Evolutionary conservation across 2,113 vertebrate species (phyloP), one percentile per base, ranked within the genome.

Genomic region (Ptilonorhynchus violaceus): DNA sequence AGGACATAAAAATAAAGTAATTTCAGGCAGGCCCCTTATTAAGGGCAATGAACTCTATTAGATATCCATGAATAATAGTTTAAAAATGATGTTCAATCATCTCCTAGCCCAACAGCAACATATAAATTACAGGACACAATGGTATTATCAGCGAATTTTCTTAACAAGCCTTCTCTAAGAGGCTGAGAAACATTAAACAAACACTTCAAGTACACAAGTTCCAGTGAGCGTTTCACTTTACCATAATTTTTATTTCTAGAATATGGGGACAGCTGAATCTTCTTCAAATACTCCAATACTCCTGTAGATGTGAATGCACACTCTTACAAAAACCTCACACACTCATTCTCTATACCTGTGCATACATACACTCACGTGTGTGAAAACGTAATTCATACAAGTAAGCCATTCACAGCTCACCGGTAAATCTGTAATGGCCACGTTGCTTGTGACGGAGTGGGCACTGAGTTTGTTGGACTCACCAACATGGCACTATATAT

Each of bases 401-500:
- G 4, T 24, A 47, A 68, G 53, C 25, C 25, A 52, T n/a, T 30
- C 4, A 17, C 4, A 82, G 78, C 97, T 98, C 96, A 99, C 99
- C 98, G 97, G 75, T 98, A 97, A 68, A 98, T 97, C 84, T 98
- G 98, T 62, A 97, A 62, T 7, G 99, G 98, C 98, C 98, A 99
- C 1, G 92, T 89, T 31, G 98, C 75, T 91, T 99, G 99, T 81
- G 98, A 98, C 16, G 99, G 99, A 9, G 99, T 99, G 27, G 98
- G 98, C 86, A 98, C 41, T 23, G 98, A 97, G 55, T 98, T 99
- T 44, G 98, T 99, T 67, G 99, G 99, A 89, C 99, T 99, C 98
- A 99, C 98, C 72, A 99, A 97, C 99, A 99, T 99, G 93, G 99
- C 99, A 70, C 99, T 99, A 87, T 99, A 99, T 97, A 99, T 99